phyloP scores from a whole-genome alignment of 2,113 vertebrate species.

The Leptobrachium leishanense region DNA sequence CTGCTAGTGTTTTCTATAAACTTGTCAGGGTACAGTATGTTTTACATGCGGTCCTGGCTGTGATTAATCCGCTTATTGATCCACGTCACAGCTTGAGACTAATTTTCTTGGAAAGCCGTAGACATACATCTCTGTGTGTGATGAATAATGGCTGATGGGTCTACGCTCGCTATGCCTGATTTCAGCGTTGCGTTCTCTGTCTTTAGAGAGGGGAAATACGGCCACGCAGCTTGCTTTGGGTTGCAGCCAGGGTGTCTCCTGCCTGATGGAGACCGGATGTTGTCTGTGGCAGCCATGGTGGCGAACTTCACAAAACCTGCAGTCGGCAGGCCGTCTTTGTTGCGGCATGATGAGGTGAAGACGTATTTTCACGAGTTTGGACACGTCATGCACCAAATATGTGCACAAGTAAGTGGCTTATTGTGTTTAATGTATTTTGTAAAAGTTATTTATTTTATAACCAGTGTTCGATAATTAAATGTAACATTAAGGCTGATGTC shows the following conservation, averaged over 20 bases:
- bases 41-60: neutral
- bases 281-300: conserved; percentile 83
- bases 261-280: conserved; percentile 76
- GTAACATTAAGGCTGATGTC: no score
- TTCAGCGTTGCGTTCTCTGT: neutral
- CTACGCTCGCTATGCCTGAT: neutral
- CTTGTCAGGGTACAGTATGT: neutral
- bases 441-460: neutral
- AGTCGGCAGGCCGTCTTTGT: conserved; percentile 61
- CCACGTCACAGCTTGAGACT: neutral
- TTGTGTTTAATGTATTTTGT: conserved; percentile 7
- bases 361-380: conserved; percentile 80
- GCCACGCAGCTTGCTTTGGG: conserved; percentile 89
- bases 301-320: conserved; percentile 66
- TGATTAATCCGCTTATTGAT: neutral
- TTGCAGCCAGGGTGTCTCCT: conserved; percentile 85
- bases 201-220: conserved; percentile 87
- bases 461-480: no score
- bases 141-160: neutral
- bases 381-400: conserved; percentile 79
- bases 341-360: conserved; percentile 72
- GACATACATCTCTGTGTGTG: neutral
- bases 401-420: conserved; percentile 70
- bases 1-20: neutral
- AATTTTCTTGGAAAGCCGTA: neutral